phyloP scores from a whole-genome alignment of 1,140 invertebrate species.

The Zaprionus gabonicus region DNA sequence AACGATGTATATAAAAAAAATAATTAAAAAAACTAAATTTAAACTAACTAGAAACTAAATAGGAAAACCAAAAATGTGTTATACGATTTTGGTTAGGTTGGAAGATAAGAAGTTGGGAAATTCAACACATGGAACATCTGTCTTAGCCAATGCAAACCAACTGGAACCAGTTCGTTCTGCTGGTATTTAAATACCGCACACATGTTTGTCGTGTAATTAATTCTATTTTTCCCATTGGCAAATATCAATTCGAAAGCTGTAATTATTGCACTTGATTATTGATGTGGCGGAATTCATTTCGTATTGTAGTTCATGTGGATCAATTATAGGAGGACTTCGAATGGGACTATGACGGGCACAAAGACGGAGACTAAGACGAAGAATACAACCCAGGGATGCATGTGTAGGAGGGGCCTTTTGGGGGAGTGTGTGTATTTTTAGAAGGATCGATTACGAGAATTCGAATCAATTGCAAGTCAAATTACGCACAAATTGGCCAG shows the following conservation, averaged over 20 bases:
- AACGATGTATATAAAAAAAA: no score
- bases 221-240: not conserved
- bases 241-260: not conserved
- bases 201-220: not conserved
- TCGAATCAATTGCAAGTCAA: slow-evolving; percentile 67
- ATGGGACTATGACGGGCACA: no score
- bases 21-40: no score
- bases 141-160: no score
- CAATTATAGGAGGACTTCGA: not conserved
- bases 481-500: slow-evolving; percentile 68
- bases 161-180: no score
- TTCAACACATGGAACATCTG: no score
- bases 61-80: no score
- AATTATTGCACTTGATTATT: slow-evolving; percentile 10
- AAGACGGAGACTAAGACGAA: not conserved
- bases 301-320: not conserved
- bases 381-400: no score
- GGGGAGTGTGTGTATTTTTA: not conserved
- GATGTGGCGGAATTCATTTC: not conserved
- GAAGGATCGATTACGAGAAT: slow-evolving; percentile 15
- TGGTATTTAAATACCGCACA: not conserved
- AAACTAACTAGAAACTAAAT: no score
- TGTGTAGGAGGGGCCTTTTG: not conserved
- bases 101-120: no score
- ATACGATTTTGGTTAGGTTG: no score